These are phyloP conservation scores for Lycodopsis pacificus DNA, from an alignment of 2,797 vertebrate species.

Conservation along the genomic window DNA sequence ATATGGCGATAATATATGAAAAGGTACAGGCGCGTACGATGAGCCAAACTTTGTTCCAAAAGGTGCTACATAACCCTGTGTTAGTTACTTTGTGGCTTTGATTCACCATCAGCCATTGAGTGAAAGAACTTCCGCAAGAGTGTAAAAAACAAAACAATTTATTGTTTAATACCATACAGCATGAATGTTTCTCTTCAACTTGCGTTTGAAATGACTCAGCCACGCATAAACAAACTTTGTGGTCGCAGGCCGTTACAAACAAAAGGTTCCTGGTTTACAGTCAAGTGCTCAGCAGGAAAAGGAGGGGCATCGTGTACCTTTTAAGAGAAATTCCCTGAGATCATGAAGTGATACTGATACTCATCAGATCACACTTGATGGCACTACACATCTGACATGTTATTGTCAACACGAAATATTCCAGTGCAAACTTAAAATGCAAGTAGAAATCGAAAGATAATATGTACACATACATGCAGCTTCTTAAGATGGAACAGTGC, in stretches of 20 bases:
- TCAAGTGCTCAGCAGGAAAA: slow-evolving; percentile 18
- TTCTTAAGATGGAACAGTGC: background rate
- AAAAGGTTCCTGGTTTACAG: slow-evolving; percentile 1
- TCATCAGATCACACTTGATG: background rate
- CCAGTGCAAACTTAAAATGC: background rate
- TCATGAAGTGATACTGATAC: background rate
- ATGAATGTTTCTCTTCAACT: background rate
- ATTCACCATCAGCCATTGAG: background rate
- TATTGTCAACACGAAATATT: background rate
- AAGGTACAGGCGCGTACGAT: background rate
- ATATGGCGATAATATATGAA: background rate
- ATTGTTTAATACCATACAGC: background rate
- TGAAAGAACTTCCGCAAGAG: background rate
- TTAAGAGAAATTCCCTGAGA: background rate
- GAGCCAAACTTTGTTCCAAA: background rate
- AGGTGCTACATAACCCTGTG: background rate
- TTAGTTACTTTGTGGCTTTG: background rate
- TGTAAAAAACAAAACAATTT: background rate
- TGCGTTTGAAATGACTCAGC: background rate
- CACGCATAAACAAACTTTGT: slow-evolving; percentile 1
- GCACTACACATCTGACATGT: background rate
- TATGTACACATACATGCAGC: background rate
- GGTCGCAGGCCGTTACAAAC: slow-evolving; percentile 23
- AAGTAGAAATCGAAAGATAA: background rate
- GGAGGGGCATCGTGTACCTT: background rate